Evolutionary conservation across 2,888 invertebrate species (phyloP).

Genomic region (Vesta saturnalis): DNA sequence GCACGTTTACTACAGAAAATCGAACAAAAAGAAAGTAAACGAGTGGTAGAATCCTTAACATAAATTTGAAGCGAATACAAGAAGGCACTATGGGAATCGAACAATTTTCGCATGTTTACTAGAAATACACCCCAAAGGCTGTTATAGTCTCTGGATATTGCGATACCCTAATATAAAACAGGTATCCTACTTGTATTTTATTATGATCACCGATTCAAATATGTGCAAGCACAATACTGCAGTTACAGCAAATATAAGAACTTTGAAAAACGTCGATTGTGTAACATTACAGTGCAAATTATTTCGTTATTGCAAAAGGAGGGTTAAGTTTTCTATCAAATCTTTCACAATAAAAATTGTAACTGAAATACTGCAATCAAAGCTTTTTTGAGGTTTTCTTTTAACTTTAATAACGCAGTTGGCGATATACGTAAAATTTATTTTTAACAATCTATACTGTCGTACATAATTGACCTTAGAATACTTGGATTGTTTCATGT

Average conservation of each 20-base stretch:
- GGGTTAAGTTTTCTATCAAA: too few species aligned
- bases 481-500: too few species aligned
- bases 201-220: background rate
- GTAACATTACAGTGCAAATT: background rate
- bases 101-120: constrained; percentile 35
- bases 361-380: too few species aligned
- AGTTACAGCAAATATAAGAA: background rate
- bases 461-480: too few species aligned
- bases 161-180: constrained; percentile 19
- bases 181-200: constrained; percentile 19
- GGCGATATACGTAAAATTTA: too few species aligned
- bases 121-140: constrained; percentile 30
- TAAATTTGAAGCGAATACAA: constrained; percentile 25
- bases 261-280: background rate
- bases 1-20: background rate
- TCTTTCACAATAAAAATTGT: too few species aligned
- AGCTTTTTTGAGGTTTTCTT: too few species aligned
- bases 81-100: constrained; percentile 29
- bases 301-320: too few species aligned
- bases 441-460: too few species aligned
- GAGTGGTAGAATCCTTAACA: constrained; percentile 17
- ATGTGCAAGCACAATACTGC: background rate
- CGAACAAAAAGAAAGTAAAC: constrained; percentile 9
- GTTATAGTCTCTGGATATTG: constrained; percentile 19
- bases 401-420: too few species aligned